These are phyloP conservation scores for Callitettix versicolor DNA, from an alignment of 1,140 invertebrate genomes.

Conservation along the genomic window DNA sequence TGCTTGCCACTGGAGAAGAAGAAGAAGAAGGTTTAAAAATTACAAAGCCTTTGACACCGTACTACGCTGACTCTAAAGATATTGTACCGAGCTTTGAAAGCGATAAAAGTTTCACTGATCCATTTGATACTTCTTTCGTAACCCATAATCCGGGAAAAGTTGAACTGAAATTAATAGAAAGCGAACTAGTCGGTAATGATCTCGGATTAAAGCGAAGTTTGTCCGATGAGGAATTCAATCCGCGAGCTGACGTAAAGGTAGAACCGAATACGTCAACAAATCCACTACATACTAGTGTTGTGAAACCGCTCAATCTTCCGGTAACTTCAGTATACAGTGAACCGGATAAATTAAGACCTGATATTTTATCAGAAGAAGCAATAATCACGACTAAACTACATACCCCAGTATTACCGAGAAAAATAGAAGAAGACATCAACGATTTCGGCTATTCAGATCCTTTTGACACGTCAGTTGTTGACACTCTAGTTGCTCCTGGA, in stretches of 20 bases:
- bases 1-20: constrained; percentile 46
- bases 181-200: constrained; percentile 39
- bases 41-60: constrained; percentile 66
- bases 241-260: constrained; percentile 31
- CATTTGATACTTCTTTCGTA: constrained; percentile 75
- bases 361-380: constrained; percentile 24
- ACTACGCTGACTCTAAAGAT: constrained; percentile 29
- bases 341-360: constrained; percentile 11
- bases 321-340: neutral
- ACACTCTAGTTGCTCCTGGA: constrained; percentile 48
- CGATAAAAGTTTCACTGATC: constrained; percentile 38
- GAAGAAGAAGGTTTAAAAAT: constrained; percentile 44
- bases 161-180: constrained; percentile 61
- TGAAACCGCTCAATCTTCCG: neutral
- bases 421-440: constrained; percentile 19
- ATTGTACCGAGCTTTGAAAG: constrained; percentile 12
- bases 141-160: constrained; percentile 56
- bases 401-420: constrained; percentile 25
- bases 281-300: neutral
- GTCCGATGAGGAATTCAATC: constrained; percentile 50
- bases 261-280: neutral
- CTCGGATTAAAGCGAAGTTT: constrained; percentile 31
- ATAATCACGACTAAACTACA: constrained; percentile 21
- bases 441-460: constrained; percentile 48
- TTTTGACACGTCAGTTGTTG: constrained; percentile 73